Evolutionary conservation across 2,888 invertebrate genomes (phyloP), one percentile per base, ranked within the genome.

Genomic region (Noctua janthe): DNA sequence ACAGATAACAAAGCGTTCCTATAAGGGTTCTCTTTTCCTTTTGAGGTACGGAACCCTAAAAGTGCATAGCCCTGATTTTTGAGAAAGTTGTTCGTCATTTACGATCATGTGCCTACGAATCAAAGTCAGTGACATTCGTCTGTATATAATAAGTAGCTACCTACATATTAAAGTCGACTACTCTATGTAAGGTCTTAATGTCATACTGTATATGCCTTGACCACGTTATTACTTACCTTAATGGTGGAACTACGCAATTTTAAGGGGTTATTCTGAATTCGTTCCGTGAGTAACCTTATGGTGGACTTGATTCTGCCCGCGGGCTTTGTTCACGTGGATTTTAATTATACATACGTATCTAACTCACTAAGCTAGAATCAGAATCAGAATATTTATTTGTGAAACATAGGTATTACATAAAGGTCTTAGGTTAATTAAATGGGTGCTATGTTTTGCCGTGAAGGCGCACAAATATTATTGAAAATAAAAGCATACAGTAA

Each of bases 141-240:
- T 66, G 4, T 23, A 23, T 39, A 29, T 29, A 64, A 35, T 35
- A 66, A 20, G 20, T 29, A 47, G 11, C 3, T 35, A 29, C 49
- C 29, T 43, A 35, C 67, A 49, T 29, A 29, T 54, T 80, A 29
- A 80, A 71, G 67, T 54, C 67, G 23, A 43, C 17, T 35, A 5
- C 39, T n/a, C 85, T 49, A 72, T 62, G 29, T 82, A 71, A 62
- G 82, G 82, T 29, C 23, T 62, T 69, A 82, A 85, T 81, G 82
- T 85, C 82, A 69, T 29, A 51, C 35, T 7, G 29, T n/a, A 29
- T 66, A 20, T 76, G 1, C 47, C 69, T 78, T 78, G 79, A 78
- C 79, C 62, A 79, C 23, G 11, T 64, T 17, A 54, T 62, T n/a
- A 69, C 20, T 59, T 49, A 29, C n/a, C 43, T 35, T n/a, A 17